Percentiles rank a stretch among this genome's conserved stretches.
Evolutionary conservation across 2,888 invertebrate species (phyloP).

Genomic region (Drosophila seclusa): DNA sequence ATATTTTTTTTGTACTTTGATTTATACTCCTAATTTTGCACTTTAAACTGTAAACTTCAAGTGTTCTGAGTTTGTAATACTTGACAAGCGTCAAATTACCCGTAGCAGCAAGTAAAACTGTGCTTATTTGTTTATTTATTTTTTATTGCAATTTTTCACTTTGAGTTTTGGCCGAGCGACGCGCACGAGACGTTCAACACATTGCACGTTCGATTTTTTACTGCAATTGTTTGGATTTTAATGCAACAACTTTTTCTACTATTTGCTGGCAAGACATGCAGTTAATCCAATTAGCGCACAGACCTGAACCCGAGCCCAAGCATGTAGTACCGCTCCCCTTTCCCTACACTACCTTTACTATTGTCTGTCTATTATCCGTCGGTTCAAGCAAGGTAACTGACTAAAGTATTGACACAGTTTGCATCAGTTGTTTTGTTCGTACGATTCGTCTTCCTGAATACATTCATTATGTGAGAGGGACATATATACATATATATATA

Average conservation of each 20-base stretch:
- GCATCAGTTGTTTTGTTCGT: conserved; percentile 44
- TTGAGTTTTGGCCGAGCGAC: conserved; percentile 13
- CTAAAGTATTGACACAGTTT: conserved; percentile 73
- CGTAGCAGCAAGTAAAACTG: neutral
- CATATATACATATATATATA: conserved; percentile 8
- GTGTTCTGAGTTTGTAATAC: neutral
- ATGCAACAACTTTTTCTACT: conserved; percentile 66
- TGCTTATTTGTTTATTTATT: neutral
- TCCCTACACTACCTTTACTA: neutral
- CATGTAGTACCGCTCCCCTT: neutral
- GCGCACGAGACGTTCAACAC: conserved; percentile 63
- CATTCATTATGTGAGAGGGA: conserved; percentile 14
- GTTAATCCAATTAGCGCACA: conserved; percentile 74
- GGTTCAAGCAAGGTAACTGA: conserved; percentile 56
- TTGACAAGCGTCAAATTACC: neutral
- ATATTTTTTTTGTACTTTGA: conserved; percentile 1
- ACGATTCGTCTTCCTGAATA: conserved; percentile 57
- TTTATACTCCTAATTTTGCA: neutral
- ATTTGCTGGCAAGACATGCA: conserved; percentile 65
- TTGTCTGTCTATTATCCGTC: neutral
- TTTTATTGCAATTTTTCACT: neutral
- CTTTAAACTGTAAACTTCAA: neutral
- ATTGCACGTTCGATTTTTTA: conserved; percentile 73
- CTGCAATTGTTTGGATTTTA: conserved; percentile 72
- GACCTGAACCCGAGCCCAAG: conserved; percentile 33